A percentile compares a stretch with the other conserved stretches of the same genome.
phyloP scores from a whole-genome alignment of 1,140 invertebrate genomes.

The Cardiocondyla obscurior region DNA sequence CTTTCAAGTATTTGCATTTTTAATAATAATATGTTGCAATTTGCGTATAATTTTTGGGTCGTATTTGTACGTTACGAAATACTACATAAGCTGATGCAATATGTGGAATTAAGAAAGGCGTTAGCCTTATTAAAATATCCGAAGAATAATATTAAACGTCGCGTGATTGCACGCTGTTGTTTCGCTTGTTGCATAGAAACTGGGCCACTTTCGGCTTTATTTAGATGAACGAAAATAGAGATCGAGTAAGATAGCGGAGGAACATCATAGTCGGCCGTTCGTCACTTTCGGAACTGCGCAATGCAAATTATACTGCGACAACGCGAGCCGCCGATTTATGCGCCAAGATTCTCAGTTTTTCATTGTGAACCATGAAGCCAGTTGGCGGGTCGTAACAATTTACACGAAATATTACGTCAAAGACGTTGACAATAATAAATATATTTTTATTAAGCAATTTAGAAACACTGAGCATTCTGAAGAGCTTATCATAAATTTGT shows the following conservation, averaged over 20 bases:
- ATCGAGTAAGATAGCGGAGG: constrained; percentile 50
- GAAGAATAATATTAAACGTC: constrained; percentile 58
- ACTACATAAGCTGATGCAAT: constrained; percentile 5
- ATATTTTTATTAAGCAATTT: not conserved
- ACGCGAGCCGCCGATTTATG: constrained; percentile 17
- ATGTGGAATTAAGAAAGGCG: not conserved
- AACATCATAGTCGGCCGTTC: constrained; percentile 64
- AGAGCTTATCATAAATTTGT: not conserved
- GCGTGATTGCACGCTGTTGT: constrained; percentile 48
- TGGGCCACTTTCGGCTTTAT: constrained; percentile 77
- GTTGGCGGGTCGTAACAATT: constrained; percentile 7
- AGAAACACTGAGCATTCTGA: not conserved
- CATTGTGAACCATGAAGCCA: not conserved
- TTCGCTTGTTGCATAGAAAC: constrained; percentile 63
- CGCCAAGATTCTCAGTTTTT: constrained; percentile 26
- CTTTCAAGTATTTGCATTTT: not conserved
- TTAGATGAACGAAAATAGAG: constrained; percentile 76
- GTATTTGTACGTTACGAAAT: not conserved
- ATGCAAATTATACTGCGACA: constrained; percentile 62
- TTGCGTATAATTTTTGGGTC: not conserved
- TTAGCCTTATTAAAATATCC: constrained; percentile 56
- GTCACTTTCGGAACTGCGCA: constrained; percentile 56
- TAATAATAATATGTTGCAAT: not conserved
- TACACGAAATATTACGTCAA: not conserved
- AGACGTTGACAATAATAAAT: not conserved